Evolutionary conservation across 2,888 invertebrate genomes (phyloP).

Genomic region (Sthenelais limicola): DNA sequence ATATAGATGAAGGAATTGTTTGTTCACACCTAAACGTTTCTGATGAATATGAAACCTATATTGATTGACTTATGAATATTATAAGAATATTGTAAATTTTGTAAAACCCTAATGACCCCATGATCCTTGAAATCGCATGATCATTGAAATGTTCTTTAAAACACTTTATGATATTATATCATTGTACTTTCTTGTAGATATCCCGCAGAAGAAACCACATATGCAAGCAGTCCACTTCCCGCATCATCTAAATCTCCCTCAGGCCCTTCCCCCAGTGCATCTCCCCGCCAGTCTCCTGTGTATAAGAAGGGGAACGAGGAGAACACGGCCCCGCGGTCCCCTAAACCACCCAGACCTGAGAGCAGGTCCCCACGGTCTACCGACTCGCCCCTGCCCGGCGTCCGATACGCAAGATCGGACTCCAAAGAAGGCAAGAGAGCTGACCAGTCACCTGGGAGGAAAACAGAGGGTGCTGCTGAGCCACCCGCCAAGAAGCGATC

Average conservation of each 20-base stretch:
- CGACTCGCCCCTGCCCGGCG: constrained; percentile 6
- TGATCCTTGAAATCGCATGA: too few species aligned
- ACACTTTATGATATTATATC: too few species aligned
- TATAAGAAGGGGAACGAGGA: not conserved
- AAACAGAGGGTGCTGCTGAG: not conserved
- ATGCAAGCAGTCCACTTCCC: constrained; percentile 5
- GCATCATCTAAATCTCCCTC: constrained; percentile 2
- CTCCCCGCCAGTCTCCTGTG: constrained; percentile 5
- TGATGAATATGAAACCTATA: too few species aligned
- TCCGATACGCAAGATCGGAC: not conserved
- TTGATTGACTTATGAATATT: too few species aligned
- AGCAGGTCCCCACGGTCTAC: constrained; percentile 10
- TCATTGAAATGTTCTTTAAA: too few species aligned
- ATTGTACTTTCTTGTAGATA: constrained; percentile 1
- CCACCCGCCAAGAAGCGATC: not conserved
- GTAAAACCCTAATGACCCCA: too few species aligned
- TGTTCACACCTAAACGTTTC: too few species aligned
- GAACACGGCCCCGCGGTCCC: constrained; percentile 27
- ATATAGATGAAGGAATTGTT: too few species aligned
- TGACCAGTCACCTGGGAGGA: constrained; percentile 18
- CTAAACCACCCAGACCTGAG: not conserved
- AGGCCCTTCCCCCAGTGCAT: not conserved
- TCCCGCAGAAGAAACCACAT: not conserved
- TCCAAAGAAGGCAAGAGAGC: not conserved
- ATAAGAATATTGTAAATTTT: too few species aligned